These are phyloP conservation scores for Adelphocoris suturalis DNA, from an alignment of 2,888 invertebrate genomes.

Conservation along the genomic window DNA sequence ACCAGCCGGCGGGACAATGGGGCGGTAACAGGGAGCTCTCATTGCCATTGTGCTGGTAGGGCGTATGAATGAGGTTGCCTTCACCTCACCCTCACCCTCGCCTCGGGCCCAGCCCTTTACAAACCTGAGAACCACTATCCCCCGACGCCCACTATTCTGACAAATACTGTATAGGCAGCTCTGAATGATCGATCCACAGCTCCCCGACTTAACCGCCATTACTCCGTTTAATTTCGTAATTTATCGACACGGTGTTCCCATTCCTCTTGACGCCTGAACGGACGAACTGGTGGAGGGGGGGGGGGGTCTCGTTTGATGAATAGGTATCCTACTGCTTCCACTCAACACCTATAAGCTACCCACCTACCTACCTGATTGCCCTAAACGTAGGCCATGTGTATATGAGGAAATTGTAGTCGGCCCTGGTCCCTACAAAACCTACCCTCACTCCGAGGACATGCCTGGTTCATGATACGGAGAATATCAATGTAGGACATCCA, in stretches of 20 bases:
- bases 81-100: neutral
- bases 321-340: neutral
- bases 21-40: constrained; percentile 60
- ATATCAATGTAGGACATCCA: no score
- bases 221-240: constrained; percentile 39
- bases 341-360: neutral
- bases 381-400: no score
- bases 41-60: constrained; percentile 62
- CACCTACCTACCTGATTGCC: neutral
- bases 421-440: no score
- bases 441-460: no score
- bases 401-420: no score
- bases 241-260: constrained; percentile 22
- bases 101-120: constrained; percentile 33
- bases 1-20: constrained; percentile 57
- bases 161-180: constrained; percentile 23
- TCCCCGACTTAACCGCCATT: constrained; percentile 1
- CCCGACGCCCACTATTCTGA: constrained; percentile 34
- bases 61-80: constrained; percentile 54
- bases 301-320: no score
- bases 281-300: no score
- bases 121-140: constrained; percentile 49
- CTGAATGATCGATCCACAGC: constrained; percentile 44
- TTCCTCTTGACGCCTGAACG: neutral
- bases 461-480: no score